Evolutionary conservation across 2,888 invertebrate species (phyloP).

Genomic region (Oscheius sp.): DNA sequence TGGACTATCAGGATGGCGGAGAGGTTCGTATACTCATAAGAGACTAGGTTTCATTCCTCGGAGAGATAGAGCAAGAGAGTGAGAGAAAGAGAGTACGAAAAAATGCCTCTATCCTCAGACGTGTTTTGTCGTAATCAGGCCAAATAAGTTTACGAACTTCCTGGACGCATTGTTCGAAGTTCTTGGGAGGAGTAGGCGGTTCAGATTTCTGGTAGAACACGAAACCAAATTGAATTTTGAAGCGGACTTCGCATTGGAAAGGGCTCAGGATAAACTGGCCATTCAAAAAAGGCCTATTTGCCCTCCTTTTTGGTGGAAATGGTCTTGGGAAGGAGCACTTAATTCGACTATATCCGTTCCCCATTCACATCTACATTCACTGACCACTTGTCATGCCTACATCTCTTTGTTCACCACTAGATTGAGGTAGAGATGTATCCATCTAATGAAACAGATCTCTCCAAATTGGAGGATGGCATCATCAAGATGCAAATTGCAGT

Average conservation of each 20-base stretch:
- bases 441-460: not conserved
- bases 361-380: too few relatives aligned
- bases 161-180: not conserved
- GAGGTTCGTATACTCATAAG: too few relatives aligned
- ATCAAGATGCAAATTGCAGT: conserved; percentile 28
- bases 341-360: too few relatives aligned
- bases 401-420: not conserved
- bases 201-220: conserved; percentile 27
- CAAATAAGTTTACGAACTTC: not conserved
- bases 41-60: too few relatives aligned
- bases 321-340: not conserved
- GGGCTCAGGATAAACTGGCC: not conserved
- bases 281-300: not conserved
- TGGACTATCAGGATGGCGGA: too few relatives aligned
- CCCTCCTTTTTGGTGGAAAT: not conserved
- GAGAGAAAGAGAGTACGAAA: too few relatives aligned
- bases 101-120: too few relatives aligned
- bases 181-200: not conserved
- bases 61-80: too few relatives aligned
- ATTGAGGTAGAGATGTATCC: not conserved
- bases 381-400: not conserved
- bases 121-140: too few relatives aligned
- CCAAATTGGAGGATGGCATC: conserved; percentile 19
- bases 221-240: conserved; percentile 21
- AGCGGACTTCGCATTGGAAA: not conserved